Base-by-base conservation (phyloP, 1,140 invertebrate genomes). In the Pachyrhynchus sulphureomaculatus region DNA sequence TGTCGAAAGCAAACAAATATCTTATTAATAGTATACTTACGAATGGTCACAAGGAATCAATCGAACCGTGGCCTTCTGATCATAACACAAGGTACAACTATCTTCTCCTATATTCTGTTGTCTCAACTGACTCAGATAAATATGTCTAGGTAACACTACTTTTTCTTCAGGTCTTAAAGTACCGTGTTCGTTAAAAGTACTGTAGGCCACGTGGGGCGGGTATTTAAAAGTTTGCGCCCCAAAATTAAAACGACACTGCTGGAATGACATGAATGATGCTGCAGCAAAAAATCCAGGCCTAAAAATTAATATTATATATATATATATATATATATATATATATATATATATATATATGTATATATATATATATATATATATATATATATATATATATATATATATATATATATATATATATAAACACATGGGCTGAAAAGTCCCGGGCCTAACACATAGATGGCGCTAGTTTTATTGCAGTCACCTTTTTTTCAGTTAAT, bases 251-350 rank as follows among this genome's bases (percentile, higher is more conserved):
- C 87, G 82, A 80, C 93, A 95, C 72, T 96, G 93, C 73, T 97
- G 93, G 79, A 94, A 96, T 53, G 92, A 92, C 93, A 96, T 96
- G 72, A 96, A 95, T 79, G 92, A 95, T 1, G 93, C 93, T 12
- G 92, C 93, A 39, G 94, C 92, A 79, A 94, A 96, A 78, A 94
- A 95, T 52, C 92, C 93, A 68, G 83, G 81, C 66, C 91, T 93
- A 72, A 36, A 81, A 80, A 37, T 24, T n/a, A n/a, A n/a, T n/a
- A n/a, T n/a, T n/a, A n/a, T n/a, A n/a, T n/a, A n/a, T n/a, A n/a
- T n/a, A n/a, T n/a, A n/a, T n/a, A n/a, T n/a, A n/a, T n/a, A n/a
- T n/a, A n/a, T n/a, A n/a, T n/a, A n/a, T n/a, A n/a, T n/a, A n/a
- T n/a, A n/a, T n/a, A n/a, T n/a, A n/a, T n/a, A n/a, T n/a, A n/a